Evolutionary conservation across 2,113 vertebrate species (phyloP).

Genomic region (Nyctibius bracteatus): DNA sequence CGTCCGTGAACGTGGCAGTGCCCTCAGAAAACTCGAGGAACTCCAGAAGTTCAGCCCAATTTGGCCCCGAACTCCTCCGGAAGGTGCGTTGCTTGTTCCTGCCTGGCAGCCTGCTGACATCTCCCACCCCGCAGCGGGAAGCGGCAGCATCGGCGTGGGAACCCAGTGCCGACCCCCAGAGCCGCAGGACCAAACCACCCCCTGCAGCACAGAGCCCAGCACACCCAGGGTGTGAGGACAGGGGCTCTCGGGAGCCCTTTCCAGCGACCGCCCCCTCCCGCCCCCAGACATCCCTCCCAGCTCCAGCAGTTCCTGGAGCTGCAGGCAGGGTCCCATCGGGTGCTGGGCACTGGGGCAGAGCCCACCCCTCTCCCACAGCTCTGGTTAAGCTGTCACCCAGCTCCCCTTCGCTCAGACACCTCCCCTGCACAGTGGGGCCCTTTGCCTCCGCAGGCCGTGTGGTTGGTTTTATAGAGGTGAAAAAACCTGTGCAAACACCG

Average conservation of each 20-base stretch:
- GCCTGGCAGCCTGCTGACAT: not conserved
- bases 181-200: not conserved
- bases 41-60: not conserved
- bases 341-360: not conserved
- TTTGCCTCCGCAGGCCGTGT: accelerated
- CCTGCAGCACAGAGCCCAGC: accelerated
- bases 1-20: accelerated
- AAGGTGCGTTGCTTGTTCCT: not conserved
- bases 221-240: not conserved
- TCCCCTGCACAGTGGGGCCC: accelerated
- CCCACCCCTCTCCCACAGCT: not conserved
- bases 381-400: accelerated
- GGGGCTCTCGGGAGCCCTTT: not conserved
- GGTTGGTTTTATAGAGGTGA: not conserved
- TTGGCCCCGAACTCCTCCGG: not conserved
- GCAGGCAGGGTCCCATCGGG: not conserved
- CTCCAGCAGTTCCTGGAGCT: not conserved
- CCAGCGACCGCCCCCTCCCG: no score
- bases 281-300: not conserved
- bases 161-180: accelerated
- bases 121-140: not conserved
- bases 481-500: not conserved
- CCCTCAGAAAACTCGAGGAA: not conserved
- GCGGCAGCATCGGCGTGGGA: accelerated
- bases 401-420: accelerated